These are phyloP conservation scores for Cyphomyrmex costatus DNA, from an alignment of 1,140 invertebrate genomes.

Conservation along the genomic window DNA sequence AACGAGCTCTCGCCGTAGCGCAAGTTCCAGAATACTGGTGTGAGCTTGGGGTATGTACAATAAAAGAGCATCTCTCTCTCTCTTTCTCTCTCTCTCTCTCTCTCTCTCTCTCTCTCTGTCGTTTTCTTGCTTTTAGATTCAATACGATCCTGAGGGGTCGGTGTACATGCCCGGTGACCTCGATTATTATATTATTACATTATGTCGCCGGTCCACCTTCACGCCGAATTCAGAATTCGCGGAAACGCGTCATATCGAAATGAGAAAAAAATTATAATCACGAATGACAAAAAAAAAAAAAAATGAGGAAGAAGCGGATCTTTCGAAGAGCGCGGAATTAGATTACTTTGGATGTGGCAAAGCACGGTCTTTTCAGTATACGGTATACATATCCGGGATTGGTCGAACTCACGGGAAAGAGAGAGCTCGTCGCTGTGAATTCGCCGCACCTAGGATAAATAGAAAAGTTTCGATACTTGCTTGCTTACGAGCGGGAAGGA, in stretches of 20 bases:
- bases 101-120: too few species aligned
- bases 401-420: slow-evolving; percentile 29
- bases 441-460: slow-evolving; percentile 34
- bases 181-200: slow-evolving; percentile 54
- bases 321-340: slow-evolving; percentile 41
- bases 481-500: background rate
- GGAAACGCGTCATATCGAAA: slow-evolving; percentile 15
- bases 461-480: slow-evolving; percentile 45
- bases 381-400: background rate
- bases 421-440: background rate
- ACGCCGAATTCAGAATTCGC: background rate
- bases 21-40: slow-evolving; percentile 19
- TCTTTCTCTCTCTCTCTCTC: background rate
- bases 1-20: slow-evolving; percentile 49
- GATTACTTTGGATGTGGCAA: slow-evolving; percentile 37
- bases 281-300: background rate
- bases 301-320: background rate
- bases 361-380: background rate
- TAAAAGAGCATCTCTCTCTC: slow-evolving; percentile 18
- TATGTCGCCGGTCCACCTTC: slow-evolving; percentile 2
- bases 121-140: background rate
- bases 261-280: slow-evolving; percentile 49
- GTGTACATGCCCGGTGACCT: slow-evolving; percentile 39
- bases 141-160: slow-evolving; percentile 16
- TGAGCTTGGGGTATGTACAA: background rate